Evolutionary conservation across 2,113 vertebrate species (phyloP), one percentile per base, ranked within the genome.

Genomic region (Procavia capensis): DNA sequence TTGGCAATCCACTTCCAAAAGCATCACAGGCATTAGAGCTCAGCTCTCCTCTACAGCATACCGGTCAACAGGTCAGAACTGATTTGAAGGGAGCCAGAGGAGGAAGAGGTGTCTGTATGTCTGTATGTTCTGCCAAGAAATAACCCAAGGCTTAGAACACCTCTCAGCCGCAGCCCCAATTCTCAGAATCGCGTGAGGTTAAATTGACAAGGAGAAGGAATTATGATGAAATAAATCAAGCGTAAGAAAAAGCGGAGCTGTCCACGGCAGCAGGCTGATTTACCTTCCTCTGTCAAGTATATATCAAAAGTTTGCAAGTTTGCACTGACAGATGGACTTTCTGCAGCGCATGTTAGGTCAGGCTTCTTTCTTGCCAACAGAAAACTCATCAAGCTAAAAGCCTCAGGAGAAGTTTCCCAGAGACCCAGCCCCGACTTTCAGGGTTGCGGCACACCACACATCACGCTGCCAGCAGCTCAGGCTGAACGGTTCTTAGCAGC

Each of bases 381-480:
- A 93, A 96, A 95, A 94, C 88, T 20, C 45, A 95, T 86, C 88
- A 81, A 79, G 92, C 93, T 98, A 96, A 97, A 97, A 98, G 97
- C 90, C 89, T 63, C 94, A 14, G 54, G 87, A 85, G 61, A 95
- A 17, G 25, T 47, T 95, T 87, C 88, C 84, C 91, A 87, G 89
- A 95, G 93, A 97, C 96, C 96, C 34, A n/a, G 83, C 76, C 83
- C 90, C 91, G 89, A 39, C 79, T 93, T 91, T 45, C 45, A 70
- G 76, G 93, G 74, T 68, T 45, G 93, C 64, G 90, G 61, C 11
- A 8, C 24, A 16, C 50, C 17, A 39, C 27, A 80, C 31, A 76
- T 87, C 54, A 36, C 9, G 0, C 84, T 88, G 43, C 29, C 3
- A 61, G 14, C 75, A 96, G 72, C 92, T 89, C 41, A 92, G 0